A percentile compares a stretch with the other conserved stretches of the same genome.
These are phyloP conservation scores for Cheilosia vulpina DNA, from an alignment of 2,888 invertebrate species.

Conservation along the genomic window DNA sequence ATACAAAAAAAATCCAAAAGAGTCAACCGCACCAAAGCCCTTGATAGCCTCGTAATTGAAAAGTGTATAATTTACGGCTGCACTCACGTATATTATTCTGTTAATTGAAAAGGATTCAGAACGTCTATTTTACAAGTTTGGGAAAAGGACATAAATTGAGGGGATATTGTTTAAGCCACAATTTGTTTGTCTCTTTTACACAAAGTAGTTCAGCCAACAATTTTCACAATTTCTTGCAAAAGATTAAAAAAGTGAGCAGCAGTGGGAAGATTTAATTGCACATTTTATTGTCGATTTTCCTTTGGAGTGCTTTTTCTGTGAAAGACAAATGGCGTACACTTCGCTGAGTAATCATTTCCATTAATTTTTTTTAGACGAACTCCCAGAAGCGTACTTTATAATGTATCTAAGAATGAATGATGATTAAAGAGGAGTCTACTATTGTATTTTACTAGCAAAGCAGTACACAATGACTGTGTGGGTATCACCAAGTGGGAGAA, in stretches of 20 bases:
- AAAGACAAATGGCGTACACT: conserved; percentile 55
- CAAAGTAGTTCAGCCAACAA: neutral
- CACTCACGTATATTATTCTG: neutral
- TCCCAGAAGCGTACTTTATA: neutral
- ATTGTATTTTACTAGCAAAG: neutral
- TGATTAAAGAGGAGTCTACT: conserved; percentile 25
- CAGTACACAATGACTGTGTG: conserved; percentile 18
- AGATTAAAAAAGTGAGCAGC: conserved; percentile 11
- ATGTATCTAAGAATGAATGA: conserved; percentile 1
- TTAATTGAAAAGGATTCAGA: neutral
- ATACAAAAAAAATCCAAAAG: neutral
- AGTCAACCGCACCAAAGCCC: no score
- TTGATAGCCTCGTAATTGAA: neutral
- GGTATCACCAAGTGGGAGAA: neutral
- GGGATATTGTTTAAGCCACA: neutral
- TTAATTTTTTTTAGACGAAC: conserved; percentile 33
- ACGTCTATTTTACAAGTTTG: neutral
- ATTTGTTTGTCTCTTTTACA: neutral
- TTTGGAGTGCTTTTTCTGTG: conserved; percentile 18
- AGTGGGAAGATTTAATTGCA: conserved; percentile 40
- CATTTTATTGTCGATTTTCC: conserved; percentile 11
- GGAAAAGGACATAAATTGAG: conserved; percentile 10
- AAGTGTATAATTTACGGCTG: neutral
- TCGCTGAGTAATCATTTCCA: conserved; percentile 66
- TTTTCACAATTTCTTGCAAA: conserved; percentile 13